A percentile compares a stretch with the other conserved stretches of the same genome.
These are phyloP conservation scores for Enteromius treurensis DNA, from an alignment of 2,797 vertebrate species.

Conservation along the genomic window DNA sequence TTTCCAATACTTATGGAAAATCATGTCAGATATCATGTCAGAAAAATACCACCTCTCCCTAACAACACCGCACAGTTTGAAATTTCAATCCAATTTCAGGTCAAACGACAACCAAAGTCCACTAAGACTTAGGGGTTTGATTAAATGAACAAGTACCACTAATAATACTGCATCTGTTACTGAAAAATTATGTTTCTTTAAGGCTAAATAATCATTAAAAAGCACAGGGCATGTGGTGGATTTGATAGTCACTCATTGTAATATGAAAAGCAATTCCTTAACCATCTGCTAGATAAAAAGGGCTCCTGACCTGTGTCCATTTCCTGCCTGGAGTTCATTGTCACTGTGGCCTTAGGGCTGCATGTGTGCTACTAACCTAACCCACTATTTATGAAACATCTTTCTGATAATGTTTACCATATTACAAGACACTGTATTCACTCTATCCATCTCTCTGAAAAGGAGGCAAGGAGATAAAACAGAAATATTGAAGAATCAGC, in stretches of 20 bases:
- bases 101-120: neutral
- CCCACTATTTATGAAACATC: slow-evolving; percentile 36
- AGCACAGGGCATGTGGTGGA: slow-evolving; percentile 17
- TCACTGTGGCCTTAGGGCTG: slow-evolving; percentile 16
- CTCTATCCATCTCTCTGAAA: slow-evolving; percentile 5
- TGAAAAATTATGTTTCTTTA: neutral
- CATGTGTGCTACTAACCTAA: slow-evolving; percentile 22
- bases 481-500: slow-evolving; percentile 23
- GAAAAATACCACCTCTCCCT: neutral
- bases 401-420: slow-evolving; percentile 15
- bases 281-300: slow-evolving; percentile 37
- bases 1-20: neutral
- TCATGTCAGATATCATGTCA: neutral
- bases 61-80: neutral
- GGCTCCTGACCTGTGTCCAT: slow-evolving; percentile 35
- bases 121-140: neutral
- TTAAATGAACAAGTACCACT: neutral
- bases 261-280: slow-evolving; percentile 21
- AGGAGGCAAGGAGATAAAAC: neutral
- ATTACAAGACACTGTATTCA: slow-evolving; percentile 21
- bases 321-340: slow-evolving; percentile 25
- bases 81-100: neutral
- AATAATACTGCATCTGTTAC: slow-evolving; percentile 4
- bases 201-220: slow-evolving; percentile 32
- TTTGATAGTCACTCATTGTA: slow-evolving; percentile 28